These are phyloP conservation scores for Ormyrus thymus DNA, from an alignment of 2,888 invertebrate species.

Conservation along the genomic window DNA sequence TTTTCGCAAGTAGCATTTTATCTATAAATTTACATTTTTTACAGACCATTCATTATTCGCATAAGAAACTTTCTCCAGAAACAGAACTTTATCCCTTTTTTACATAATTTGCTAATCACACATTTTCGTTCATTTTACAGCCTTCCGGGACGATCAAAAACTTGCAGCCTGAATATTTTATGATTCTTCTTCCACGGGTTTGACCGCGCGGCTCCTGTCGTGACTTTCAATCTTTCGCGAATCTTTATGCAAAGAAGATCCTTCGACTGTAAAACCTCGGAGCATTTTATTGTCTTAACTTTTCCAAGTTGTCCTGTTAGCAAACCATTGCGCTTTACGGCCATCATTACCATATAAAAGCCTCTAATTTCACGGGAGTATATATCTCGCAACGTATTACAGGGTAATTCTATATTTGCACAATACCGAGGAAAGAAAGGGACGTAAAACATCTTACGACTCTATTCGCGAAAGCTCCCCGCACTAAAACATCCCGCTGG, in stretches of 20 bases:
- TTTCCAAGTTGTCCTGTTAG: background rate
- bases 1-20: too few species aligned
- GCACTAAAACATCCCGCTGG: background rate
- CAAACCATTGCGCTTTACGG: background rate
- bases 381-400: too few species aligned
- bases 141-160: background rate
- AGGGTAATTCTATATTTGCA: too few species aligned
- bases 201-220: background rate
- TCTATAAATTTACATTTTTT: too few species aligned
- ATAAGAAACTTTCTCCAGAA: too few species aligned
- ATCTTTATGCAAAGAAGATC: conserved; percentile 24
- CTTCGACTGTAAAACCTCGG: conserved; percentile 10
- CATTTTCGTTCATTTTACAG: conserved; percentile 22
- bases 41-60: too few species aligned
- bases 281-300: conserved; percentile 1
- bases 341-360: too few species aligned
- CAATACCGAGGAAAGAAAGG: too few species aligned
- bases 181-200: background rate
- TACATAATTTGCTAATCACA: conserved; percentile 3
- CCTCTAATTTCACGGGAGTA: too few species aligned
- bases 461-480: background rate
- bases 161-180: conserved; percentile 19
- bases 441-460: background rate
- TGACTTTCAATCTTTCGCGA: conserved; percentile 6
- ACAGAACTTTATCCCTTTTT: background rate